Evolutionary conservation across 2,888 invertebrate genomes (phyloP), one percentile per base, ranked within the genome.

Genomic region (Pyrrhia umbra): DNA sequence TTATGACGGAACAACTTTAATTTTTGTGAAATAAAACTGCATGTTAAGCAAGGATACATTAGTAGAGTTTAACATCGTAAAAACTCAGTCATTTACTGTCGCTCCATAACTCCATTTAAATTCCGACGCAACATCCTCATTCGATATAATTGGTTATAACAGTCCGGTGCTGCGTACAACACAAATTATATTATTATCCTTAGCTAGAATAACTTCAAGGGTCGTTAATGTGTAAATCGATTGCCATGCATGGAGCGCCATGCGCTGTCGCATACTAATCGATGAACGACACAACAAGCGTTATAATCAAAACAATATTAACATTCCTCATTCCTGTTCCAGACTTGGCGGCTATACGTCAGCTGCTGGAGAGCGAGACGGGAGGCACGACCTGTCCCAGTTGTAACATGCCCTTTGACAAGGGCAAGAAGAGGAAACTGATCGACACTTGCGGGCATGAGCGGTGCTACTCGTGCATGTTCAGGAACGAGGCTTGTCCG

Each of bases 371-470:
- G 88, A 96, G 96, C 84, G 97, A 97, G 90, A 96, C 96, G 62
- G 96, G 96, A 61, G 96, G 96, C 73, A 95, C 96, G 52, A 96
- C 95, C 72, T 98, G 98, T 92, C 98, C 98, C 76, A 97, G 97
- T 91, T 98, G 98, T 95, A 97, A 97, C 92, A 98, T 98, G 97
- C 98, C 98, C 82, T 99, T 98, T 95, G 98, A 99, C 95, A 98
- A 98, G 95, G 98, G 98, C 92, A 99, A 98, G 95, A 98, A 98
- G 95, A 96, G 99, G 92, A 97, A 98, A 90, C 96, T 99, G 87
- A 98, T 98, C 89, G 99, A 99, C 95, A 97, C 98, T 69, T 99
- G 99, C 93, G 98, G 99, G 79, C 99, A 99, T 96, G 98, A 98
- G 90, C 95, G 98, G 72, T 99, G 99, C 93, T 98, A 98, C 95